Percentiles rank a stretch among this genome's conserved stretches.
Conservation (phyloP, 2,797 vertebrate genomes). For the Chaetophractus vellerosus region DNA sequence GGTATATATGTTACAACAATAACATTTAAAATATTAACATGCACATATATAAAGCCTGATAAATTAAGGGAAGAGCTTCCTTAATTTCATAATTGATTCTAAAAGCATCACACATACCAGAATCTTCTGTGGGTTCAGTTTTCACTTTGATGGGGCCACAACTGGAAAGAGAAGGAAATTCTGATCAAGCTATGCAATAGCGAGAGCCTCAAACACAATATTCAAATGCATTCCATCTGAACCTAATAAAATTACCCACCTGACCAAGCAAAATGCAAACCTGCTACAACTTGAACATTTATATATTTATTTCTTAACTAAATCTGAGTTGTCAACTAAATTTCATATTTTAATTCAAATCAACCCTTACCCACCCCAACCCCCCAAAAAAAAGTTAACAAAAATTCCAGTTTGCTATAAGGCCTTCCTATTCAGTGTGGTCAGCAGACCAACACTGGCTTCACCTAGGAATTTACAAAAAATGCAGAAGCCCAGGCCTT, state of each 20-base stretch:
- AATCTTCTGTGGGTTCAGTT: conserved; percentile 89
- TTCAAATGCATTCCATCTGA: background rate
- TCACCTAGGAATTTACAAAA: background rate
- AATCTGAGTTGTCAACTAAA: background rate
- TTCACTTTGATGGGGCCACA: conserved; percentile 90
- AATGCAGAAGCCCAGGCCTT: background rate
- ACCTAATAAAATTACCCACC: background rate
- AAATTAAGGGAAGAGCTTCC: background rate
- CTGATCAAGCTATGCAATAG: background rate
- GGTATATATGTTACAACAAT: too few species aligned
- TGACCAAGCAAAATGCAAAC: background rate
- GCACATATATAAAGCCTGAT: background rate
- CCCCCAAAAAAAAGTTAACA: background rate
- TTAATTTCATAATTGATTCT: background rate
- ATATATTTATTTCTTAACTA: background rate
- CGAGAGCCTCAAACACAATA: rapidly evolving
- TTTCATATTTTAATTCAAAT: conserved; percentile 6
- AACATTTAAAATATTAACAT: background rate
- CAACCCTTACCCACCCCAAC: background rate
- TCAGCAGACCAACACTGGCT: background rate
- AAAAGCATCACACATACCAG: conserved; percentile 87
- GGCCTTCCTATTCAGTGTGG: background rate
- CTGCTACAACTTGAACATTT: background rate
- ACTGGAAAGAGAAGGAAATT: conserved; percentile 83
- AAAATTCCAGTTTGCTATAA: background rate